These are phyloP conservation scores for Epinotia brunnichana DNA, from an alignment of 2,888 invertebrate species.

Conservation along the genomic window DNA sequence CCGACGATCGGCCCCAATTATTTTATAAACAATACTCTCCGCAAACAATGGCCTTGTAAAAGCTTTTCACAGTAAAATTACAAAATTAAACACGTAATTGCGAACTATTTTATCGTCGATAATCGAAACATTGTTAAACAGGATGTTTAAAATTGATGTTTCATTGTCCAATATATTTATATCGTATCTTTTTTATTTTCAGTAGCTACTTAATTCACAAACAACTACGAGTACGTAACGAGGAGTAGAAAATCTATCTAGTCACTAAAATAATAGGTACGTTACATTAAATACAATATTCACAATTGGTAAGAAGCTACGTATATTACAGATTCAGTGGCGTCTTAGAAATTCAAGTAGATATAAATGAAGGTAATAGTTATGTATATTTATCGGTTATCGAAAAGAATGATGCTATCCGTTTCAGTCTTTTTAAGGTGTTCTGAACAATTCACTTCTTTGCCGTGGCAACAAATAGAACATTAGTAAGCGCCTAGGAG, in stretches of 20 bases:
- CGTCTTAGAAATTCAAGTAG: too few species aligned
- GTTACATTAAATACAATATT: too few species aligned
- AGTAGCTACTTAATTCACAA: too few species aligned
- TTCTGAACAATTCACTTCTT: background rate
- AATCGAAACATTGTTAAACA: background rate
- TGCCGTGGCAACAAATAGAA: constrained; percentile 11
- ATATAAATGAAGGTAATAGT: too few species aligned
- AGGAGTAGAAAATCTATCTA: too few species aligned
- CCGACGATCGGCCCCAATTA: constrained; percentile 53
- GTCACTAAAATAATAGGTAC: too few species aligned
- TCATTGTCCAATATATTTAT: too few species aligned
- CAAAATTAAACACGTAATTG: constrained; percentile 2
- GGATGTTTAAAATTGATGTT: background rate
- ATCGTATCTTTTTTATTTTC: background rate
- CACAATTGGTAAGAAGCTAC: too few species aligned
- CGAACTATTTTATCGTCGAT: background rate
- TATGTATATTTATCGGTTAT: too few species aligned
- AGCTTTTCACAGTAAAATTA: constrained; percentile 29
- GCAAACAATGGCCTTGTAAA: constrained; percentile 27
- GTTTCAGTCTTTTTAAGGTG: background rate
- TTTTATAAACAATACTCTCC: constrained; percentile 44
- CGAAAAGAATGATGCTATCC: background rate
- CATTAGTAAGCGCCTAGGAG: constrained; percentile 25
- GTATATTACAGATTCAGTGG: too few species aligned
- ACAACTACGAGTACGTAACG: too few species aligned